A percentile compares a stretch with the other conserved stretches of the same genome.
Conservation (phyloP, 2,113 vertebrate genomes). For the Calyptomena viridis region DNA sequence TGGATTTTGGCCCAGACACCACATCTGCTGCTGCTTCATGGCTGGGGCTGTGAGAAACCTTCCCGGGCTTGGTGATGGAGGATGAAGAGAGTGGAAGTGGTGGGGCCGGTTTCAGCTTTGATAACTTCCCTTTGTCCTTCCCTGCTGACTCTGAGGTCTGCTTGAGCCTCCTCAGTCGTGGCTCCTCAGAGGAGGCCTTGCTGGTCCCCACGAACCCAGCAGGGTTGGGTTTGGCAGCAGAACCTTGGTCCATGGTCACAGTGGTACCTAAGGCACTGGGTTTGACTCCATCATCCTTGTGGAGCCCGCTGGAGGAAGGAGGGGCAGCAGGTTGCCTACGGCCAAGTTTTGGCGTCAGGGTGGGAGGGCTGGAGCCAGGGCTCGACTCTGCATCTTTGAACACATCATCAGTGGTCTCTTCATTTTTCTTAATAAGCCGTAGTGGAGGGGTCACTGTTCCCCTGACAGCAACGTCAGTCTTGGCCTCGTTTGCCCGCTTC, state of each 20-base stretch:
- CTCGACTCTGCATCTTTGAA: slow-evolving; percentile 84
- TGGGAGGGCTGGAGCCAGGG: slow-evolving; percentile 87
- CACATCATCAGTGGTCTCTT: slow-evolving; percentile 79
- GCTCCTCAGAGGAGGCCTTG: slow-evolving; percentile 79
- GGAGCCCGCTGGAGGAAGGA: slow-evolving; percentile 27
- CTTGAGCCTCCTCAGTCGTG: slow-evolving; percentile 84
- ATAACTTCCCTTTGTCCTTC: slow-evolving; percentile 85
- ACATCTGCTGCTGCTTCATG: slow-evolving; percentile 77
- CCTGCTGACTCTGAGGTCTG: slow-evolving; percentile 72
- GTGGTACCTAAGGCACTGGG: slow-evolving; percentile 69
- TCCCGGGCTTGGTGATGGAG: slow-evolving; percentile 75
- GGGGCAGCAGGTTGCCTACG: slow-evolving; percentile 72
- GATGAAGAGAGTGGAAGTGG: slow-evolving; percentile 80
- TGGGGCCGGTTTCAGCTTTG: slow-evolving; percentile 89
- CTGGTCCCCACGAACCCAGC: slow-evolving; percentile 69
- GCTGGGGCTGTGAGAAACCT: slow-evolving; percentile 77
- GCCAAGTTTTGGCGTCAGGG: slow-evolving; percentile 83
- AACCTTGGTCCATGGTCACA: slow-evolving; percentile 33
- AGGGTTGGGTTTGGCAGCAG: slow-evolving; percentile 68
- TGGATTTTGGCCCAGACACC: slow-evolving; percentile 74
- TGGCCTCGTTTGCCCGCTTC: slow-evolving; percentile 83
- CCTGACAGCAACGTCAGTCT: slow-evolving; percentile 70
- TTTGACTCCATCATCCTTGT: slow-evolving; percentile 80
- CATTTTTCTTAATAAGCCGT: slow-evolving; percentile 80
- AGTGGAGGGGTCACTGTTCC: slow-evolving; percentile 88